Conservation (phyloP, 2,888 invertebrate species). For the Ganaspis brasiliensis region DNA sequence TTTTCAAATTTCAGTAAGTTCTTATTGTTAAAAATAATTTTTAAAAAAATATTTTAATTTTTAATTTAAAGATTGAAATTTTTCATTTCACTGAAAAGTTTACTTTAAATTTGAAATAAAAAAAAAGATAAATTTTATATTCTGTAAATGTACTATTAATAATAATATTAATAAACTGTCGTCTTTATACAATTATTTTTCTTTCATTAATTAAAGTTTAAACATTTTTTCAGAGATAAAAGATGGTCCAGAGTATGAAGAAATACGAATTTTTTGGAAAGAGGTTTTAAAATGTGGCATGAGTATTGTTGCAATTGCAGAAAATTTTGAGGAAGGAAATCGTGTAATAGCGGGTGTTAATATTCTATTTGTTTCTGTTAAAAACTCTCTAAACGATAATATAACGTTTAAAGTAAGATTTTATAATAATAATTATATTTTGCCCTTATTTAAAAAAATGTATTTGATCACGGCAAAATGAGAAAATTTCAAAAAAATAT, state of each 20-base stretch:
- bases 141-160: too few relatives aligned
- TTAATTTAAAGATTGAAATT: too few relatives aligned
- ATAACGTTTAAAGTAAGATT: not conserved
- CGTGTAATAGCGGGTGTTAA: slow-evolving; percentile 76
- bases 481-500: too few relatives aligned
- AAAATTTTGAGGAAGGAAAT: slow-evolving; percentile 70
- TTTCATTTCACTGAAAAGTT: too few relatives aligned
- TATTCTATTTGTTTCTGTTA: slow-evolving; percentile 59
- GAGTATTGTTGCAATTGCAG: slow-evolving; percentile 73
- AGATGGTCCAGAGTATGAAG: slow-evolving; percentile 63
- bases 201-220: too few relatives aligned
- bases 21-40: not conserved
- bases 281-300: slow-evolving; percentile 68
- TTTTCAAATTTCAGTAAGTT: slow-evolving; percentile 65
- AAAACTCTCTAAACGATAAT: slow-evolving; percentile 43
- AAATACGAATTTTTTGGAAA: slow-evolving; percentile 66
- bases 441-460: too few relatives aligned
- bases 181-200: too few relatives aligned
- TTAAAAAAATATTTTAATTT: not conserved
- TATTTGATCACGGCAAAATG: too few relatives aligned
- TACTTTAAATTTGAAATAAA: too few relatives aligned
- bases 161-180: too few relatives aligned
- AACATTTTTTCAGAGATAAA: slow-evolving; percentile 64
- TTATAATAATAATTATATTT: too few relatives aligned
- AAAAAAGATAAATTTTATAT: too few relatives aligned